Base-by-base conservation (phyloP, 2,113 vertebrate genomes). In the Myanophis thanlyinensis region DNA sequence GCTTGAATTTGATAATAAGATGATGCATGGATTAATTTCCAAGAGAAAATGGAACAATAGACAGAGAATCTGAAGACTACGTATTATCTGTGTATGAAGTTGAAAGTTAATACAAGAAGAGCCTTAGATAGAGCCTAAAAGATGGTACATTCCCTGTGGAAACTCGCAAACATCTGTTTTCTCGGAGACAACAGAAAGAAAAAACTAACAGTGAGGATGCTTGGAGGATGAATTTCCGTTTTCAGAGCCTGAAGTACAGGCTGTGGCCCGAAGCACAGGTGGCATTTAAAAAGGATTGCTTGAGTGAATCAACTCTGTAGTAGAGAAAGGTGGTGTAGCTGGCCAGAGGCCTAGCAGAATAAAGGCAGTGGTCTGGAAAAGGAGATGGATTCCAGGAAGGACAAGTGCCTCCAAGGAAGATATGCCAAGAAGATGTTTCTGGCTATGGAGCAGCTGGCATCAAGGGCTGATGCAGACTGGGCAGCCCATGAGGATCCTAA, bases 401-500 rank as follows among this genome's bases (percentile, higher is more conserved):
- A 93, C 5, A 90, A 94, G 89, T 87, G 91, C 94, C 23, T 2
- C n/a, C 62, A 90, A 96, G 73, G 93, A 95, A 85, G 91, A 80
- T 94, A 53, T 95, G 96, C 97, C 96, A 97, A 94, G 93, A 97
- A 96, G 97, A 95, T 93, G 62, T 96, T 95, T 93, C 95, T 97
- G 97, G 96, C 87, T 44, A 94, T 0, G 0, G 93, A 96, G 97
- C 97, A 97, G 96, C 96, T 97, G 97, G 97, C 94, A 93, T 95
- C 88, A 2, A 85, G 94, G 93, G 93, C 95, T 96, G 88, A 85
- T 56, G 90, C 96, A 97, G 96, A 97, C 86, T 95, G 97, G 93
- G 96, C 93, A 95, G 94, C 96, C 96, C 97, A 93, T 93, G 97
- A 97, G 97, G 96, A 94, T 96, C 97, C 97, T 97, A 97, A 97